A percentile compares a stretch with the other conserved stretches of the same genome.
Conservation (phyloP, 2,113 vertebrate species). For the Chiloscyllium plagiosum region DNA sequence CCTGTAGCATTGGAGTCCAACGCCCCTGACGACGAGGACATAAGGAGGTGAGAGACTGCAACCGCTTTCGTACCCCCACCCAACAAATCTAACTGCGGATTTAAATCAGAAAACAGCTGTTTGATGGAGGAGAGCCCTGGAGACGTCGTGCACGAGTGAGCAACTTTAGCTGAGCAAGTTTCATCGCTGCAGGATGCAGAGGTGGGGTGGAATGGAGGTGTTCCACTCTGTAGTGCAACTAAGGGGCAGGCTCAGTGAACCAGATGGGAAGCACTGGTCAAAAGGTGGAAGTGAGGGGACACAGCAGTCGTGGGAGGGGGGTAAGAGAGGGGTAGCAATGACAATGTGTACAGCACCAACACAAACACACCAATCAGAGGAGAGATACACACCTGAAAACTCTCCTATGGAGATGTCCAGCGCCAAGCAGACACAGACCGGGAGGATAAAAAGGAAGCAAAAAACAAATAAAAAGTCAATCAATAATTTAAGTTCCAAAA, state of each 20-base stretch:
- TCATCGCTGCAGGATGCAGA: too few relatives aligned
- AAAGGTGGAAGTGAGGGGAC: slow-evolving; percentile 46
- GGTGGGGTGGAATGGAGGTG: too few relatives aligned
- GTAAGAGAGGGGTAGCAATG: slow-evolving; percentile 46
- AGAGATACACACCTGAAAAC: slow-evolving; percentile 98
- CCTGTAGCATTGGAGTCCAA: background rate
- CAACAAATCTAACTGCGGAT: background rate
- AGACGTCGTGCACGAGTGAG: background rate
- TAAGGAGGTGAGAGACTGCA: background rate
- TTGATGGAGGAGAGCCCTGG: background rate
- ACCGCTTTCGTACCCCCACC: background rate
- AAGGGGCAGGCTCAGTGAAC: fast-evolving
- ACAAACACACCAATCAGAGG: slow-evolving; percentile 53
- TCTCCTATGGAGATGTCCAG: slow-evolving; percentile 84
- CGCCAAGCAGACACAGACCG: slow-evolving; percentile 64
- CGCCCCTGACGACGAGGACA: background rate
- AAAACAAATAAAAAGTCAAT: slow-evolving; percentile 64
- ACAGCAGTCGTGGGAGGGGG: slow-evolving; percentile 43
- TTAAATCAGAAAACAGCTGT: slow-evolving; percentile 8
- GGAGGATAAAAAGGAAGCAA: slow-evolving; percentile 55
- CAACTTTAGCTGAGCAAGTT: background rate
- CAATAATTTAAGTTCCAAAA: slow-evolving; percentile 66
- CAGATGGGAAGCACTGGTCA: slow-evolving; percentile 41
- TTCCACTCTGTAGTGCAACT: background rate
- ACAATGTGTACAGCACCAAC: slow-evolving; percentile 49